Percentiles rank a stretch among this genome's conserved stretches.
Conservation (phyloP, 35 echinoderm and acorn worm species). For the Acanthaster planci region DNA sequence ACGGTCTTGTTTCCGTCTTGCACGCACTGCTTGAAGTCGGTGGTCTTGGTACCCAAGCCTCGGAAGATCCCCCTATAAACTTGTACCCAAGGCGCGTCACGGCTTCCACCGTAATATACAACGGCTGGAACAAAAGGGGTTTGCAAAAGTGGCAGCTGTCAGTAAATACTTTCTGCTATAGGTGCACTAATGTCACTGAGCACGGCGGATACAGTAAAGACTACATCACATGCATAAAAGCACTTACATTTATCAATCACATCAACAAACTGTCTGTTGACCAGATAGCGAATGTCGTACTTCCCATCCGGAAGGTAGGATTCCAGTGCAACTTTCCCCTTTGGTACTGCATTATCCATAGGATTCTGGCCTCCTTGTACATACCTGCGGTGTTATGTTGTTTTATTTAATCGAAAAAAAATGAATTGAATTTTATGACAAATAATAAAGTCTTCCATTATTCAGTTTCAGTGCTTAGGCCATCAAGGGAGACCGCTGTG, state of each 20-base stretch:
- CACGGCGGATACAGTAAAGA: no score
- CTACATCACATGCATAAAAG: no score
- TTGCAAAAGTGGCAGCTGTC: neutral
- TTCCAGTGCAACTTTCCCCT: constrained; percentile 38
- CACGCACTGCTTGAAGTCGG: constrained; percentile 54
- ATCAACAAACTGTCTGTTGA: constrained; percentile 64
- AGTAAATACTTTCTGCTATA: neutral
- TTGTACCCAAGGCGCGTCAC: constrained; percentile 44
- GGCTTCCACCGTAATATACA: constrained; percentile 40
- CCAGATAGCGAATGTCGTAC: constrained; percentile 71
- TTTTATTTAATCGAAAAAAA: neutral
- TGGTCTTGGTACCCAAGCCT: constrained; percentile 60
- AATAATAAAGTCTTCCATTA: neutral
- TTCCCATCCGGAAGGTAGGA: constrained; percentile 63
- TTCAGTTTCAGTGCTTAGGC: no score
- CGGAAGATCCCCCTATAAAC: constrained; percentile 56
- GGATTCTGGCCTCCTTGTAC: constrained; percentile 72
- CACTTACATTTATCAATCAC: constrained; percentile 61
- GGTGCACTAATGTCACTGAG: no score
- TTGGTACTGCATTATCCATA: constrained; percentile 31
- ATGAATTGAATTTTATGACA: neutral
- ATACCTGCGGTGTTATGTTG: constrained; percentile 34
- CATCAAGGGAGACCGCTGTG: neutral
- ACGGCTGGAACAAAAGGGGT: constrained; percentile 31
- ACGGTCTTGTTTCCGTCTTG: constrained; percentile 59